phyloP scores from a whole-genome alignment of 2,888 invertebrate species.

The Machimus rusticus region DNA sequence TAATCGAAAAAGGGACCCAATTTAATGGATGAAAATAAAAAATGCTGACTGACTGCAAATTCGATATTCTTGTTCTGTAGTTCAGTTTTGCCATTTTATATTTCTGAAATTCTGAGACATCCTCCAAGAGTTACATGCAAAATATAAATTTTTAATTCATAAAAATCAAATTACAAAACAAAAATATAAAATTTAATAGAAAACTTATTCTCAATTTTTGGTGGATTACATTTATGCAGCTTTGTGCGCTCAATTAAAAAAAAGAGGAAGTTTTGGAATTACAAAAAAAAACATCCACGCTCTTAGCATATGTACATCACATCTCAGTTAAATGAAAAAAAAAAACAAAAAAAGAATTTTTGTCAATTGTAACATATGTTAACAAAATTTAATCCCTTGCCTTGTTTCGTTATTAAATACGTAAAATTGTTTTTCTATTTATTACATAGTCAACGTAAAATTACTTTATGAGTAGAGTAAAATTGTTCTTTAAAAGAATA shows the following conservation, averaged over 20 bases:
- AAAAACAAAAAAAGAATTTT: neutral
- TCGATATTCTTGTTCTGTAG: neutral
- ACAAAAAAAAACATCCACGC: neutral
- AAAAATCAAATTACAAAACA: neutral
- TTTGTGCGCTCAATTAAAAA: neutral
- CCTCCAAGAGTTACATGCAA: neutral
- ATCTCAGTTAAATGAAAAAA: neutral
- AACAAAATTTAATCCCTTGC: neutral
- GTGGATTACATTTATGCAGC: neutral
- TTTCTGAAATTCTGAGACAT: neutral
- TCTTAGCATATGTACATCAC: neutral
- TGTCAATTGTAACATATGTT: neutral
- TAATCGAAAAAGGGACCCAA: neutral
- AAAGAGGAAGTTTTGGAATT: constrained; percentile 1
- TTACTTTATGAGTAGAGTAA: constrained; percentile 38
- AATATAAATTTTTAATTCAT: neutral
- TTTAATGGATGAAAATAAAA: neutral
- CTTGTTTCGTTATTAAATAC: neutral
- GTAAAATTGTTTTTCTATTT: constrained; percentile 16
- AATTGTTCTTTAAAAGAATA: constrained; percentile 44
- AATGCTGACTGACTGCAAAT: neutral
- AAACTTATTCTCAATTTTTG: neutral
- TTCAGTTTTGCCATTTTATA: neutral
- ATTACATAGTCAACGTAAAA: constrained; percentile 14
- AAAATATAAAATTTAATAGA: neutral